Percentiles rank a stretch among this genome's conserved stretches.
phyloP scores from a whole-genome alignment of 1,140 invertebrate genomes.

The Sminthurinus signatus region DNA sequence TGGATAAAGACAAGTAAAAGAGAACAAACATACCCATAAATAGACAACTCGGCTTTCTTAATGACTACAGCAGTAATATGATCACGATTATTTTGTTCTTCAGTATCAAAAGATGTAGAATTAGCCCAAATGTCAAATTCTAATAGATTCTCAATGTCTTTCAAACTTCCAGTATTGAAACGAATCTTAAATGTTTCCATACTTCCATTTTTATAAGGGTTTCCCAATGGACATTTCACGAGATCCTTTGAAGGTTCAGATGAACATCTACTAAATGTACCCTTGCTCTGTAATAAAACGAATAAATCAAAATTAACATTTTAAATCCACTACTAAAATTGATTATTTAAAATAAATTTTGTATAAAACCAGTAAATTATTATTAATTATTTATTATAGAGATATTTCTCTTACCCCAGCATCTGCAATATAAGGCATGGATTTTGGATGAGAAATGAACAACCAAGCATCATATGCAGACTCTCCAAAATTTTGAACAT shows the following conservation, averaged over 20 bases:
- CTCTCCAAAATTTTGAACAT: conserved; percentile 70
- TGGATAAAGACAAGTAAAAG: no score
- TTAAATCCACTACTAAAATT: background rate
- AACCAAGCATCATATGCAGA: conserved; percentile 85
- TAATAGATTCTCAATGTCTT: conserved; percentile 61
- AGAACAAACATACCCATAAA: conserved; percentile 65
- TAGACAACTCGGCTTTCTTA: conserved; percentile 70
- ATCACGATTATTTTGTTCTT: conserved; percentile 52
- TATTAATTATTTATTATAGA: background rate
- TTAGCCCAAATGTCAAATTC: conserved; percentile 70
- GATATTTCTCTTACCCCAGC: background rate
- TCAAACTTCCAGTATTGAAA: conserved; percentile 69
- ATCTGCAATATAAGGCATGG: conserved; percentile 65
- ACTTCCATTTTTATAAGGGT: conserved; percentile 70
- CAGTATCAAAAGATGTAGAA: conserved; percentile 71
- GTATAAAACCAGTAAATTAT: no score
- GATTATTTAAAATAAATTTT: background rate
- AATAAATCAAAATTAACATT: background rate
- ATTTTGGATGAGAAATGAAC: conserved; percentile 68
- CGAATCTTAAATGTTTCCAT: conserved; percentile 58
- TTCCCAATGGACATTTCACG: conserved; percentile 75
- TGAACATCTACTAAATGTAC: conserved; percentile 27
- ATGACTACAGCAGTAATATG: conserved; percentile 60
- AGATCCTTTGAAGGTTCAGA: conserved; percentile 57
- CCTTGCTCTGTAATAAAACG: conserved; percentile 21